Evolutionary conservation across 2,888 invertebrate genomes (phyloP).

Genomic region (Eurytoma californica): DNA sequence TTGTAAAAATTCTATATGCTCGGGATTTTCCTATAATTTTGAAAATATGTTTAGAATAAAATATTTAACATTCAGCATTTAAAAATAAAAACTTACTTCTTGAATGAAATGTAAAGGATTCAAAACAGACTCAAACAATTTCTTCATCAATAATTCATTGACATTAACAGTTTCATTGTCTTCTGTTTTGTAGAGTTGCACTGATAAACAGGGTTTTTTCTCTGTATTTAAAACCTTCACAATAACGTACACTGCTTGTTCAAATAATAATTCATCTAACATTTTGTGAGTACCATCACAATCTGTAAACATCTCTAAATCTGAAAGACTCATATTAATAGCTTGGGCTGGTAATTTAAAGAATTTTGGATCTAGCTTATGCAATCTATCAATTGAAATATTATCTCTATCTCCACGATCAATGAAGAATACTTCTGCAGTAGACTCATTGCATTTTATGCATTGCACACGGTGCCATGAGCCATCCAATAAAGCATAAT

Average conservation of each 20-base stretch:
- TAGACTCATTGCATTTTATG: background rate
- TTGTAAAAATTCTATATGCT: background rate
- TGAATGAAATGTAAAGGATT: constrained; percentile 6
- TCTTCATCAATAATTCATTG: background rate
- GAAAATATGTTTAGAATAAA: background rate
- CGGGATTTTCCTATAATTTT: constrained; percentile 3
- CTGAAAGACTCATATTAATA: constrained; percentile 13
- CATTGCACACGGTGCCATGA: constrained; percentile 45
- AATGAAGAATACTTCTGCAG: constrained; percentile 20
- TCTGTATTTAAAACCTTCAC: background rate
- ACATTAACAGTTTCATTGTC: constrained; percentile 16
- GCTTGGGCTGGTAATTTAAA: constrained; percentile 37
- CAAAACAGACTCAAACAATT: background rate
- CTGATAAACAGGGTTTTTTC: constrained; percentile 6
- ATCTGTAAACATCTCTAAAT: constrained; percentile 19
- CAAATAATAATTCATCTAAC: background rate
- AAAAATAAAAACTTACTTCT: background rate
- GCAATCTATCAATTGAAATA: background rate
- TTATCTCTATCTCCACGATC: constrained; percentile 32
- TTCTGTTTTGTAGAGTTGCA: background rate
- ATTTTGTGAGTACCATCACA: background rate
- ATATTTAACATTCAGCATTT: too few relatives aligned
- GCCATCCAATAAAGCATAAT: constrained; percentile 12
- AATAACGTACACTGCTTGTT: constrained; percentile 5
- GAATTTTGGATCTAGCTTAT: constrained; percentile 3